Evolutionary conservation across 2,888 invertebrate genomes (phyloP).

Genomic region (Fissipunctia ypsillon): DNA sequence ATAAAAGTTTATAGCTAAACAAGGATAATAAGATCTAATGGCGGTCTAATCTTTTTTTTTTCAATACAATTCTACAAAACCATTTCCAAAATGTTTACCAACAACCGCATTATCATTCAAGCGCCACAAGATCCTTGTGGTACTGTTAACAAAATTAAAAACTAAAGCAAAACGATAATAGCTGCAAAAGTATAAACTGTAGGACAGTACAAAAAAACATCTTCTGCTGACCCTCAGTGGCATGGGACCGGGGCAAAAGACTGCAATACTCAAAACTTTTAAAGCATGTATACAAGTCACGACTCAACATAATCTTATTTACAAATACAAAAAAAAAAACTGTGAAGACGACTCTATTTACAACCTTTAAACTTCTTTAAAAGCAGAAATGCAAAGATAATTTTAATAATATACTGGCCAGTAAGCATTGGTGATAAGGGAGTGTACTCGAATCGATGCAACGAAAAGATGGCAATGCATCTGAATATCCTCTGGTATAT

Average conservation of each 20-base stretch:
- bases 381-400: constrained; percentile 39
- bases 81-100: neutral
- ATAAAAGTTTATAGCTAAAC: neutral
- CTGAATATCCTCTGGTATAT: neutral
- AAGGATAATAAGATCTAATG: too few species aligned
- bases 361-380: constrained; percentile 25
- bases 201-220: neutral
- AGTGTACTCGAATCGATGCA: constrained; percentile 51
- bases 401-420: constrained; percentile 51
- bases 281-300: too few species aligned
- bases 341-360: constrained; percentile 5
- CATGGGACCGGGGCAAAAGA: neutral
- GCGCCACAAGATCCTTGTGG: neutral
- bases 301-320: too few species aligned
- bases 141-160: neutral
- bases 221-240: too few species aligned
- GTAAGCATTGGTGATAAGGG: constrained; percentile 56
- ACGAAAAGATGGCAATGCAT: constrained; percentile 10
- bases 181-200: neutral
- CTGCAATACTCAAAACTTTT: too few species aligned
- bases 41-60: too few species aligned
- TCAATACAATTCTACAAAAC: too few species aligned
- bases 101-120: neutral
- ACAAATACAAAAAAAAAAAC: constrained; percentile 18
- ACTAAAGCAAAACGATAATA: neutral